These are phyloP conservation scores for Seriola aureovittata DNA, from an alignment of 2,113 vertebrate genomes.

Conservation along the genomic window DNA sequence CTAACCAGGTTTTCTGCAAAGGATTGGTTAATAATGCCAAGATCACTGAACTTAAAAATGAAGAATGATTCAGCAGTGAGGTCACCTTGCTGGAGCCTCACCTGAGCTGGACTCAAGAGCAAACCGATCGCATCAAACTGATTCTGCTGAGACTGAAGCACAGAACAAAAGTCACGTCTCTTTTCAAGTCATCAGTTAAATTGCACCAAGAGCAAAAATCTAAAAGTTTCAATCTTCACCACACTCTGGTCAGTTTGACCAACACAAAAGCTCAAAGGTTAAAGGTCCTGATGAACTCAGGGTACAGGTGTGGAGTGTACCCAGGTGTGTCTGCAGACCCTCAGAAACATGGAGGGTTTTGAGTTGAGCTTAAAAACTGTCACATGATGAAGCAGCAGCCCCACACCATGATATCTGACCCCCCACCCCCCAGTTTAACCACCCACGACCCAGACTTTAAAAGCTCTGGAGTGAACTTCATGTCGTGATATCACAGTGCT, in stretches of 20 bases:
- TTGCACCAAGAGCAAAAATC: conserved; percentile 12
- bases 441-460: not conserved
- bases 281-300: not conserved
- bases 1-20: too few relatives aligned
- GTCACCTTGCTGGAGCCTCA: too few relatives aligned
- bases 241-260: not conserved
- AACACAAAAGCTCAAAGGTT: not conserved
- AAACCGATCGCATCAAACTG: too few relatives aligned
- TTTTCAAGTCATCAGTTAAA: conserved; percentile 10
- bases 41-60: too few relatives aligned
- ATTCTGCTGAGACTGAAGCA: too few relatives aligned
- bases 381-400: not conserved
- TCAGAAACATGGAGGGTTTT: not conserved
- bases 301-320: not conserved
- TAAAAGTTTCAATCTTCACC: too few relatives aligned
- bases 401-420: not conserved
- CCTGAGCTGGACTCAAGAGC: too few relatives aligned
- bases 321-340: not conserved
- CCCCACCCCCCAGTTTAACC: not conserved
- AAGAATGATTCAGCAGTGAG: too few relatives aligned
- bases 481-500: conserved; percentile 6
- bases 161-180: not conserved
- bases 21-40: too few relatives aligned
- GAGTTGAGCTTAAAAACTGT: too few relatives aligned
- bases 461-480: not conserved